Evolutionary conservation across 2,797 vertebrate species (phyloP).

Genomic region (Sebastes aleutianus): DNA sequence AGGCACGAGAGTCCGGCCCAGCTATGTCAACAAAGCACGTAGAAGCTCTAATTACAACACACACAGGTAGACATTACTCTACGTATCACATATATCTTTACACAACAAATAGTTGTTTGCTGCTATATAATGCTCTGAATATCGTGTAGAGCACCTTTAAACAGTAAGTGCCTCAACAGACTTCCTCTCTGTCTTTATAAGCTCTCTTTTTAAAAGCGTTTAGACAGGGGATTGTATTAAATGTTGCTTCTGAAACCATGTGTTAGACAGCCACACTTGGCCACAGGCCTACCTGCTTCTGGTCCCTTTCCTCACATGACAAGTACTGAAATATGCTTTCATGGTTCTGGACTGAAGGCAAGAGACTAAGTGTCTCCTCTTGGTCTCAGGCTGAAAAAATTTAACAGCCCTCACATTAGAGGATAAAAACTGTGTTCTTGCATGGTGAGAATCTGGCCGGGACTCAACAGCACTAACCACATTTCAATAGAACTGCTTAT

Average conservation of each 20-base stretch:
- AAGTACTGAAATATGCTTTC: conserved; percentile 46
- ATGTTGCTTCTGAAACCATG: conserved; percentile 19
- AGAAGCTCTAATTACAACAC: too few species aligned
- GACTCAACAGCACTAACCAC: conserved; percentile 37
- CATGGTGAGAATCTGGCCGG: conserved; percentile 34
- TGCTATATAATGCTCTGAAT: too few species aligned
- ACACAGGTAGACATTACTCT: too few species aligned
- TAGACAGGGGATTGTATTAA: conserved; percentile 16
- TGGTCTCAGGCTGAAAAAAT: conserved; percentile 32
- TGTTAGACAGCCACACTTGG: conserved; percentile 21
- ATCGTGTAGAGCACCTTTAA: not conserved
- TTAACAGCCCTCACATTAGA: conserved; percentile 56
- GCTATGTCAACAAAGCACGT: too few species aligned
- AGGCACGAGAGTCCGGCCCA: too few species aligned
- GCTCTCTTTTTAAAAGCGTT: not conserved
- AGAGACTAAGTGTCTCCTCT: conserved; percentile 52
- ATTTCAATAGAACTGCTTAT: conserved; percentile 33
- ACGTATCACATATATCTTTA: too few species aligned
- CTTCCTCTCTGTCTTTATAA: not conserved
- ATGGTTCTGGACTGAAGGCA: conserved; percentile 51
- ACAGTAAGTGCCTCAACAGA: conserved; percentile 6
- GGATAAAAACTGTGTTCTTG: conserved; percentile 44
- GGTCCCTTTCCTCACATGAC: conserved; percentile 39
- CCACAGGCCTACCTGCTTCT: conserved; percentile 31
- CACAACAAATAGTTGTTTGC: too few species aligned